These are phyloP conservation scores for Scaptodrosophila lebanonensis DNA, from an alignment of 1,140 invertebrate species.

Conservation along the genomic window DNA sequence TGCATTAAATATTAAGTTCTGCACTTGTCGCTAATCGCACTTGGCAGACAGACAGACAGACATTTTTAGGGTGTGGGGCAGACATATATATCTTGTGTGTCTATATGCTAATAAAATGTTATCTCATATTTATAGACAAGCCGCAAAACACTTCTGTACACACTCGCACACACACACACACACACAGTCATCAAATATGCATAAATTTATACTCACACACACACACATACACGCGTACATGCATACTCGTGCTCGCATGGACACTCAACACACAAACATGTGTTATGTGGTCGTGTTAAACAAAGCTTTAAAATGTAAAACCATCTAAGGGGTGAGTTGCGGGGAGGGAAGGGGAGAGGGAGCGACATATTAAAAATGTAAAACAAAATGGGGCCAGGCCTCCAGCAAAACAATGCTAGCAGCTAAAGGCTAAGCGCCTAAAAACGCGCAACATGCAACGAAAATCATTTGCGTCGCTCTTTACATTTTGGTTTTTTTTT, in stretches of 20 bases:
- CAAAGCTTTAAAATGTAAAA: slow-evolving; percentile 31
- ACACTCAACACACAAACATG: slow-evolving; percentile 21
- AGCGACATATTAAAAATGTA: slow-evolving; percentile 37
- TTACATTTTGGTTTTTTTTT: too few species aligned
- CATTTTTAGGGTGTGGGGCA: too few species aligned
- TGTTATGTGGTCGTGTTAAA: slow-evolving; percentile 31
- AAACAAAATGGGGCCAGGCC: slow-evolving; percentile 1
- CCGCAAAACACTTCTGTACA: background rate
- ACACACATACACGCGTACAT: too few species aligned
- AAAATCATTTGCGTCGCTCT: too few species aligned
- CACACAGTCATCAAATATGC: slow-evolving; percentile 37
- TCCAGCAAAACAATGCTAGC: background rate
- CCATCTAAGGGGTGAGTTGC: slow-evolving; percentile 24
- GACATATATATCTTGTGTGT: too few species aligned
- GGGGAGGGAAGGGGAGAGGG: too few species aligned
- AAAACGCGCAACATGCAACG: background rate
- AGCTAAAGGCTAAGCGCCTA: background rate
- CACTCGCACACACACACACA: background rate
- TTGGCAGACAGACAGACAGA: too few species aligned
- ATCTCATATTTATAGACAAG: background rate
- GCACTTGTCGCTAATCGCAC: too few species aligned
- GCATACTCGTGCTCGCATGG: too few species aligned
- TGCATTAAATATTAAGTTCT: too few species aligned
- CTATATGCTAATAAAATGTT: slow-evolving; percentile 31
- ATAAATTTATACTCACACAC: slow-evolving; percentile 15